A percentile compares a stretch with the other conserved stretches of the same genome.
These are phyloP conservation scores for Silurus asotus DNA, from an alignment of 2,113 vertebrate species.

Conservation along the genomic window DNA sequence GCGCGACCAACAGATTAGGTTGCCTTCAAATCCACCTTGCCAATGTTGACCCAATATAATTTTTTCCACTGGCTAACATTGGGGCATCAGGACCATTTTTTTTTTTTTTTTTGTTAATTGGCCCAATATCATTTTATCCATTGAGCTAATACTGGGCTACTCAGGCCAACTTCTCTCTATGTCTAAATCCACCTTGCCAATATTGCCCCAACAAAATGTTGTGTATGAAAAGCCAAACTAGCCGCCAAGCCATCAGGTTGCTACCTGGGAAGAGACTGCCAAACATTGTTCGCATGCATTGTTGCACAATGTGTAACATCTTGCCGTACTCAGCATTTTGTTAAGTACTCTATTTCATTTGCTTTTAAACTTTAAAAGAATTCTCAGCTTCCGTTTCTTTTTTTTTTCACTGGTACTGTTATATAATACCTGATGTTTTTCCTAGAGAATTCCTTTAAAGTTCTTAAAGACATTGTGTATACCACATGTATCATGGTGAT, in stretches of 20 bases:
- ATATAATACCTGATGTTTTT: background rate
- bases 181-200: background rate
- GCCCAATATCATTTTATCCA: background rate
- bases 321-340: background rate
- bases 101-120: background rate
- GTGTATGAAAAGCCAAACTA: background rate
- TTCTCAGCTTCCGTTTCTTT: background rate
- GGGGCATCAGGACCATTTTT: background rate
- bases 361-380: background rate
- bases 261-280: background rate
- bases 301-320: background rate
- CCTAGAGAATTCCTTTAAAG: background rate
- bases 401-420: background rate
- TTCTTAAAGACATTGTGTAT: background rate
- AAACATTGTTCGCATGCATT: slow-evolving; percentile 8
- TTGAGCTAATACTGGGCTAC: background rate
- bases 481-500: background rate
- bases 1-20: background rate
- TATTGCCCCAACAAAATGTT: too few relatives aligned
- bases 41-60: background rate
- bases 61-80: background rate
- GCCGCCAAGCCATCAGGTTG: background rate
- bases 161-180: background rate
- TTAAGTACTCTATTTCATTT: background rate
- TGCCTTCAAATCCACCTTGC: background rate